Percentiles rank a stretch among this genome's conserved stretches.
Evolutionary conservation across 2,113 vertebrate species (phyloP).

Genomic region (Cnemophilus loriae): DNA sequence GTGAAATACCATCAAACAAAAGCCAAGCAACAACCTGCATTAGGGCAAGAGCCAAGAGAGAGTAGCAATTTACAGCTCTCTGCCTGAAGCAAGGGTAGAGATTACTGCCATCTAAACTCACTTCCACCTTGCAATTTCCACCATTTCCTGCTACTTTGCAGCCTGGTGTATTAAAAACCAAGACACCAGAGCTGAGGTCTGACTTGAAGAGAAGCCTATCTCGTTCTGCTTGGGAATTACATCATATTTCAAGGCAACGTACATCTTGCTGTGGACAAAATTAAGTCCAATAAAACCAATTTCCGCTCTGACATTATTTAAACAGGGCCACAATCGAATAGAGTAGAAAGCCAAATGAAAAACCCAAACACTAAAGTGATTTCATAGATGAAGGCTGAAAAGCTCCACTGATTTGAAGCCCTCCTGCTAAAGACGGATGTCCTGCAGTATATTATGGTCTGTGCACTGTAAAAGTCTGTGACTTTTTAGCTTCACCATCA

Average conservation of each 20-base stretch:
- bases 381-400: not conserved
- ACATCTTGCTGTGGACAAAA: conserved; percentile 30
- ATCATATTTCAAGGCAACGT: not conserved
- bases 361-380: not conserved
- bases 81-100: not conserved
- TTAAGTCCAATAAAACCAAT: conserved; percentile 36
- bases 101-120: conserved; percentile 22
- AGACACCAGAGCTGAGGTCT: not conserved
- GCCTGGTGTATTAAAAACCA: not conserved
- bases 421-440: not conserved
- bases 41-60: not conserved
- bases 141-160: not conserved
- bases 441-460: not conserved
- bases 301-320: conserved; percentile 27
- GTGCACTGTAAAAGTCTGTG: not conserved
- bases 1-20: not conserved
- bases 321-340: conserved; percentile 22
- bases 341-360: conserved; percentile 32
- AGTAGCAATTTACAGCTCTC: not conserved
- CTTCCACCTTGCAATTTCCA: conserved; percentile 10
- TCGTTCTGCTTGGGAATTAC: not conserved
- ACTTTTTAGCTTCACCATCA: not conserved
- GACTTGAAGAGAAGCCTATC: not conserved
- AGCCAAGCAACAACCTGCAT: not conserved
- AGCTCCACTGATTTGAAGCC: not conserved